phyloP scores from a whole-genome alignment of 2,888 invertebrate species.

The Zootermopsis nevadensis region DNA sequence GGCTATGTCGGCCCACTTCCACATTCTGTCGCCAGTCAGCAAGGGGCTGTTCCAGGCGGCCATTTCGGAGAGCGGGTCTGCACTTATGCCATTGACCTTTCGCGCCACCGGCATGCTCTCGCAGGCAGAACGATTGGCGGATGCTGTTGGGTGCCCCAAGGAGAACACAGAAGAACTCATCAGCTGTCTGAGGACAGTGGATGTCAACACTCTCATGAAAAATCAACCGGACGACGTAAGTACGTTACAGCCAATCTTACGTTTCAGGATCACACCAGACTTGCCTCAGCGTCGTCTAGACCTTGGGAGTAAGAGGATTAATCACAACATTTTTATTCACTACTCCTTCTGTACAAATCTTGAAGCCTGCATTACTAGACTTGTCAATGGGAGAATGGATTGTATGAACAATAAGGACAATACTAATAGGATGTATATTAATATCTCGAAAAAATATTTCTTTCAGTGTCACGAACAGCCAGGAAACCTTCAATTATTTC shows the following conservation, averaged over 20 bases:
- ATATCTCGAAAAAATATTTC: no score
- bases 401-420: no score
- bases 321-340: no score
- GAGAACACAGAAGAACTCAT: background rate
- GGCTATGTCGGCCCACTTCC: background rate
- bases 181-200: background rate
- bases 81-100: background rate
- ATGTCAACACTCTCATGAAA: background rate
- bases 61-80: background rate
- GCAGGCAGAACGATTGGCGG: background rate
- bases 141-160: background rate
- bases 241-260: background rate
- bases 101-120: background rate
- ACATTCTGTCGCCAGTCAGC: background rate
- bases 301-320: no score
- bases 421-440: no score
- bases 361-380: no score
- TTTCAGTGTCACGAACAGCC: no score
- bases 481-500: no score
- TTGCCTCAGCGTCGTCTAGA: no score
- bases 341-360: no score
- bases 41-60: constrained; percentile 12
- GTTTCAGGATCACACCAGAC: no score
- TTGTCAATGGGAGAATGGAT: no score
- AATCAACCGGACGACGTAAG: background rate